Evolutionary conservation across 1,140 invertebrate genomes (phyloP), one percentile per base, ranked within the genome.

Genomic region (Cotesia typhae): DNA sequence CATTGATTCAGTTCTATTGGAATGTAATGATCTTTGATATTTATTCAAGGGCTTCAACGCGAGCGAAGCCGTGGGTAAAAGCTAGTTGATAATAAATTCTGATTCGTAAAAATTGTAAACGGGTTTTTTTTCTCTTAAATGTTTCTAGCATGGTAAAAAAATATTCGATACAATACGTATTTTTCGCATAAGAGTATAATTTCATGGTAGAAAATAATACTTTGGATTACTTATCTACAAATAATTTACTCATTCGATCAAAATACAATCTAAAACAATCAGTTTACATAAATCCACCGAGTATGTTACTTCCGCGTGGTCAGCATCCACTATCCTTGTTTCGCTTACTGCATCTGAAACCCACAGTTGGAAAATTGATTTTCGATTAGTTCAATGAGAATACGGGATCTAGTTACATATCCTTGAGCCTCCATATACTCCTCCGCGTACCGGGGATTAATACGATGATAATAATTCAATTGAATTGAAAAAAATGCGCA

Each of bases 231-330:
- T 17, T 41, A 4, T 47, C 14, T 10, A 14, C 36, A 14, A 47
- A 61, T 70, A 73, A 64, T 60, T 61, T 65, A 51, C 69, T 53
- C 69, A 65, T 73, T 53, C 68, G n/a, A 10, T 51, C 66, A 71
- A 71, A 71, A 67, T 59, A 20, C 61, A 76, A 74, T 73, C 73
- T 70, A 63, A 72, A 76, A 76, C 75, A 76, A 76, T 76, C 68
- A 68, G 55, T 67, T 73, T 63, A 67, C 74, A 67, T 53, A 72
- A 75, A 75, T 75, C 71, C 74, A 17, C 9, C 10, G 47, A 51
- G 4, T 64, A 14, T 70, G 28, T 74, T 64, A 64, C 38, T 63
- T 51, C 60, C 53, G 70, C 67, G 28, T 72, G 74, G 71, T 75
- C 74, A 73, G 74, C 71, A 75, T 38, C 51, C 14, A 28, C 37